Percentiles rank a stretch among this genome's conserved stretches.
Evolutionary conservation across 2,888 invertebrate species (phyloP).

Genomic region (Charanyca ferruginea): DNA sequence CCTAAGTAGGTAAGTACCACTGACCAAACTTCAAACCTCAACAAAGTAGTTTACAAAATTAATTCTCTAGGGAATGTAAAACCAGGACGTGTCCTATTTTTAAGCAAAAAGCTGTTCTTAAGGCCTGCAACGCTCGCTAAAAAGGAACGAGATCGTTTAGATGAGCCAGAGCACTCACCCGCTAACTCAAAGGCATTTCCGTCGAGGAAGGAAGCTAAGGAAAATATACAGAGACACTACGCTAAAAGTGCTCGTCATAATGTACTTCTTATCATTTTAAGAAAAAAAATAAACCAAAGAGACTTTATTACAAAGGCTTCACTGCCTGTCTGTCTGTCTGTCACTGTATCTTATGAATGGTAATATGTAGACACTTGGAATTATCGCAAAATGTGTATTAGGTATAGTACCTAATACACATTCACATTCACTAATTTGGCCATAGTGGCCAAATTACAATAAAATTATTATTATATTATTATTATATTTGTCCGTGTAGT

Average conservation of each 20-base stretch:
- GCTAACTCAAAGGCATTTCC: slow-evolving; percentile 27
- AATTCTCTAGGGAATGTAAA: not conserved
- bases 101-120: slow-evolving; percentile 17
- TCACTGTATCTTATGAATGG: too few relatives aligned
- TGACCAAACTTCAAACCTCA: not conserved
- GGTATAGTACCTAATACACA: too few relatives aligned
- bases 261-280: not conserved
- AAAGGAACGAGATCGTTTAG: slow-evolving; percentile 9
- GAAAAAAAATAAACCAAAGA: too few relatives aligned
- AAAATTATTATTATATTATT: too few relatives aligned
- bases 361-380: too few relatives aligned
- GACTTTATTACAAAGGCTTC: too few relatives aligned
- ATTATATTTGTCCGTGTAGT: too few relatives aligned
- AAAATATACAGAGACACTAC: slow-evolving; percentile 11
- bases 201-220: not conserved
- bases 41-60: not conserved
- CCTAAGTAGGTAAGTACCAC: too few relatives aligned
- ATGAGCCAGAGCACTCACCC: not conserved
- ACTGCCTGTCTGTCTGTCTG: too few relatives aligned
- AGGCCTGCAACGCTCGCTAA: not conserved
- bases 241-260: slow-evolving; percentile 6
- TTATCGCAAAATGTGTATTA: too few relatives aligned
- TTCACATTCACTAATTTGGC: too few relatives aligned
- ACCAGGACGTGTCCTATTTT: slow-evolving; percentile 24
- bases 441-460: too few relatives aligned